Base-by-base conservation (phyloP, 2,113 vertebrate genomes). In the Sapajus apella region DNA sequence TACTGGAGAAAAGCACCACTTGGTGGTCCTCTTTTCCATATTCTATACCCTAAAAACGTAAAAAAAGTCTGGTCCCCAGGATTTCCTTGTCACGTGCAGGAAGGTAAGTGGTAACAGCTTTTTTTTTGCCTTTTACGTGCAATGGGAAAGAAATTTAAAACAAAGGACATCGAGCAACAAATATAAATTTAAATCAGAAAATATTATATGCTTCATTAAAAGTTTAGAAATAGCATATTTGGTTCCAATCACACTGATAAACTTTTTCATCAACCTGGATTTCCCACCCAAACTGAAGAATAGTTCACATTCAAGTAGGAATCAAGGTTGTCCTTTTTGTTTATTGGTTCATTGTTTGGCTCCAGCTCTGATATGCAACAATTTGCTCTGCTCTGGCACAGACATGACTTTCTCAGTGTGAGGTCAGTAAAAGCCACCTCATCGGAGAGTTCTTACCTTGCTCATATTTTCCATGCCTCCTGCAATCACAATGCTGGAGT, bases 391-490 rank as follows among this genome's bases (percentile, higher is more conserved):
- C 66, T 10, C 5, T 21, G 50, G 61, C 40, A 17, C 0, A 30
- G 18, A 18, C 9, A 0, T 0, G 50, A 17, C 14, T 40, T 47
- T 35, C 4, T 1, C 16, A 52, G 21, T 21, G 47, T 17, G 47
- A 58, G 47, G 83, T 45, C 64, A 25, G 12, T 1, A 32, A 45
- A 1, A 14, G 20, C 85, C 6, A 1, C 25, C 23, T 52, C 70
- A 64, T 32, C 5, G 11, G 27, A 14, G 27, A n/a, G 32, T 85
- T 66, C 98, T 97, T 97, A 99, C 99, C 99, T 98, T 99, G 98
- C 99, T 99, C 99, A 99, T 99, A 50, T 97, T 99, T 95, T 99
- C 99, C 99, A 99, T 99, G 96, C 99, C 99, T 50, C 99, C 99
- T 45, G 99, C 99, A 0, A 99, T 99, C 95, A 99, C 99, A 12